A percentile compares a stretch with the other conserved stretches of the same genome.
These are phyloP conservation scores for Cebus imitator DNA, from an alignment of 2,113 vertebrate genomes.

Conservation along the genomic window DNA sequence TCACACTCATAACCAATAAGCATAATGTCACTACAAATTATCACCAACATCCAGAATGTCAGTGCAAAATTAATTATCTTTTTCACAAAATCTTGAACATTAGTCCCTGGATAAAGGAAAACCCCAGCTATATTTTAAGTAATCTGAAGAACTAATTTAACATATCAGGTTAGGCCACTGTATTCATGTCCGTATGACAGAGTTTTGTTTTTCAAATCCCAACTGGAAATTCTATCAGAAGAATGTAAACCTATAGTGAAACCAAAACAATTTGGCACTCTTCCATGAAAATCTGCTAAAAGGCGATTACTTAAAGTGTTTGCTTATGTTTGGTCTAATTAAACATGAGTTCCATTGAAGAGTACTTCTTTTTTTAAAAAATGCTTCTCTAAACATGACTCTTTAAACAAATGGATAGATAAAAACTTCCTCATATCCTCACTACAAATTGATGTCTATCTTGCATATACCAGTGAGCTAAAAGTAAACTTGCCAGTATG, in stretches of 20 bases:
- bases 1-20: conserved; percentile 75
- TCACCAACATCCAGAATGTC: conserved; percentile 66
- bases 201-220: conserved; percentile 77
- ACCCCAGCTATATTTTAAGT: conserved; percentile 55
- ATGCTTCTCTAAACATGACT: conserved; percentile 23
- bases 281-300: conserved; percentile 71
- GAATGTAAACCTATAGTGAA: conserved; percentile 71
- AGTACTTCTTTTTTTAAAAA: not conserved
- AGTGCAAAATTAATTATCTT: conserved; percentile 79
- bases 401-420: not conserved
- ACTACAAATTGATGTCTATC: not conserved
- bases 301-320: conserved; percentile 55
- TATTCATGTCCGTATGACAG: conserved; percentile 66
- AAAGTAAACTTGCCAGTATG: not conserved
- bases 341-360: conserved; percentile 48
- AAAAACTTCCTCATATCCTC: not conserved
- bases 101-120: conserved; percentile 59
- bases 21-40: conserved; percentile 77
- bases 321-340: not conserved
- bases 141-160: conserved; percentile 54
- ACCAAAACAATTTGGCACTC: conserved; percentile 66
- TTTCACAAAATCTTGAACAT: conserved; percentile 45
- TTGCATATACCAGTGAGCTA: not conserved
- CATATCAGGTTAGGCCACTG: conserved; percentile 24
- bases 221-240: conserved; percentile 78